Percentiles rank a stretch among this genome's conserved stretches.
Conservation (phyloP, 2,113 vertebrate species). For the Ifrita kowaldi region DNA sequence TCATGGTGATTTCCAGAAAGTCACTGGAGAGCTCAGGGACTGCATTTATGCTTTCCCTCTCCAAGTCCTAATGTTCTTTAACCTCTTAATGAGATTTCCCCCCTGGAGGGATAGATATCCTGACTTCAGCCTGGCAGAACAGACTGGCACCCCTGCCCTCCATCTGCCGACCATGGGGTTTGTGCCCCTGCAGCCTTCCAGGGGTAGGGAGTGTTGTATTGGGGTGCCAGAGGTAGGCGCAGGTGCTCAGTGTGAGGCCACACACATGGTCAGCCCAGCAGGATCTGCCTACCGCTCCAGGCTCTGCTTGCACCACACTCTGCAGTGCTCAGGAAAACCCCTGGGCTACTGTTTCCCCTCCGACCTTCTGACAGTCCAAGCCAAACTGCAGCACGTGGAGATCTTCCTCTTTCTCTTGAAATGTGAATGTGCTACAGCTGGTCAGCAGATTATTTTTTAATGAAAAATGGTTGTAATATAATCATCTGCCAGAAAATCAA, state of each 20-base stretch:
- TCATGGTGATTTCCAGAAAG: background rate
- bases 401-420: background rate
- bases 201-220: fast-evolving
- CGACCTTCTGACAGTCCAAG: background rate
- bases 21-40: background rate
- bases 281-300: background rate
- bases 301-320: fast-evolving
- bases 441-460: conserved; percentile 18
- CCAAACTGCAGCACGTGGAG: background rate
- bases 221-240: background rate
- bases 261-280: fast-evolving
- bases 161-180: background rate
- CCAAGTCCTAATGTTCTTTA: background rate
- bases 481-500: conserved; percentile 22
- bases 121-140: background rate
- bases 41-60: background rate
- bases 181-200: background rate
- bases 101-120: background rate
- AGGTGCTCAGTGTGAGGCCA: background rate
- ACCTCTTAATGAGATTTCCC: background rate
- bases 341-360: background rate
- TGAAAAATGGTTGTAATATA: conserved; percentile 26
- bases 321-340: background rate
- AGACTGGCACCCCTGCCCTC: background rate
- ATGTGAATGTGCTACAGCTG: background rate